These are phyloP conservation scores for Papilio glaucus DNA, from an alignment of 1,140 invertebrate genomes.

Conservation along the genomic window DNA sequence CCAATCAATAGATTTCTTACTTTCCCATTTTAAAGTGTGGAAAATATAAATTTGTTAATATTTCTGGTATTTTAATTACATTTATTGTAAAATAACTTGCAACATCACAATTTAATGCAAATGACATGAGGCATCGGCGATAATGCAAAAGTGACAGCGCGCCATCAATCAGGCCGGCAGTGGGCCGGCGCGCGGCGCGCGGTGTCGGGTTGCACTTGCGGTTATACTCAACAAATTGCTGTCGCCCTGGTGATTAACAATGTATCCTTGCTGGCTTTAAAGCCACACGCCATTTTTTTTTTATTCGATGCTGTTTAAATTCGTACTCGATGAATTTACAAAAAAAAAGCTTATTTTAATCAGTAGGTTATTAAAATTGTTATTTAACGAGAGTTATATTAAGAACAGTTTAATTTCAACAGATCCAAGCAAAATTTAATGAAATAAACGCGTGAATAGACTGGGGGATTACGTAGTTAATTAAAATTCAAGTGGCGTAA, in stretches of 20 bases:
- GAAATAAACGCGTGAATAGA: conserved; percentile 26
- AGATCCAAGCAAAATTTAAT: conserved; percentile 24
- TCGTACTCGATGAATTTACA: background rate
- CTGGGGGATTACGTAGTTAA: conserved; percentile 18
- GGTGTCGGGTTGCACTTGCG: conserved; percentile 69
- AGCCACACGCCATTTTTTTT: conserved; percentile 28
- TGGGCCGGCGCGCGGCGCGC: conserved; percentile 60
- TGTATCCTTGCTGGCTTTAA: conserved; percentile 35
- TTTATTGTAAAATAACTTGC: conserved; percentile 26
- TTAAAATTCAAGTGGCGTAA: conserved; percentile 24
- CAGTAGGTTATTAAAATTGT: background rate
- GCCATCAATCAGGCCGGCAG: conserved; percentile 70
- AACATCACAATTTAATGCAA: conserved; percentile 23
- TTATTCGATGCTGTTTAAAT: background rate
- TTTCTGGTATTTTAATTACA: background rate
- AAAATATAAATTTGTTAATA: background rate
- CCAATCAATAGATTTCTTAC: background rate
- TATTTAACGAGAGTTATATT: background rate
- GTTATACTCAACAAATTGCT: conserved; percentile 74
- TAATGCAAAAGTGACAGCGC: conserved; percentile 69
- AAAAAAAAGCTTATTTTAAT: background rate
- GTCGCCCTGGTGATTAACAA: conserved; percentile 59
- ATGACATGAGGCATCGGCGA: conserved; percentile 57
- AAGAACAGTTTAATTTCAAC: conserved; percentile 7
- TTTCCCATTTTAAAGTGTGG: background rate